Evolutionary conservation across 2,113 vertebrate species (phyloP), one percentile per base, ranked within the genome.

Genomic region (Triplophysa rosa): DNA sequence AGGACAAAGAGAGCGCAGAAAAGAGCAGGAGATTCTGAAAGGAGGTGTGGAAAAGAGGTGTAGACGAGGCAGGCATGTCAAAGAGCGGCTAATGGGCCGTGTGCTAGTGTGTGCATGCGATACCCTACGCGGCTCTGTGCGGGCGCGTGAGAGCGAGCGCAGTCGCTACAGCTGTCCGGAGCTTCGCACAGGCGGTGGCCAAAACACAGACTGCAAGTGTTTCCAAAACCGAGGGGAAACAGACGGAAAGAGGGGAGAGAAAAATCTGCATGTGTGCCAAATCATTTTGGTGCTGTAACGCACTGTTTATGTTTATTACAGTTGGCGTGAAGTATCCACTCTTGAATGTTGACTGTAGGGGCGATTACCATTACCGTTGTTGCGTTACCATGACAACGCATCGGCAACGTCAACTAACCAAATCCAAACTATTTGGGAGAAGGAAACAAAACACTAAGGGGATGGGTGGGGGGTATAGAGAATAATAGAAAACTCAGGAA

Each of bases 101-200:
- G 79, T 83, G 72, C 61, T 84, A 80, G 64, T 82, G 85, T 85
- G 86, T 86, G 83, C 80, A 24, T 81, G 79, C 78, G 59, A 81
- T 75, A 75, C 45, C 45, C 42, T 45, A 49, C 40, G 17, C 69
- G 69, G 42, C 24, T 64, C 47, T 89, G 85, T 89, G 10, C 75
- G 79, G 4, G 14, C 26, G 56, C 61, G 77, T 64, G 65, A 29
- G 67, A n/a, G 58, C 72, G 81, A 61, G 77, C 75, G 79, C 83
- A 90, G 82, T 83, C 85, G 80, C 73, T 87, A 91, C 92, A 93
- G 92, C 92, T 93, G 92, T 92, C 88, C 80, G 66, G 67, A 85
- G 86, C 62, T 71, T 65, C 82, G 90, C 87, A 90, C 89, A 87
- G 78, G 49, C 81, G 75, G 78, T 80, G 82, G 81, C 81, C 80